These are phyloP conservation scores for Elegia similella DNA, from an alignment of 2,888 invertebrate species.

Conservation along the genomic window DNA sequence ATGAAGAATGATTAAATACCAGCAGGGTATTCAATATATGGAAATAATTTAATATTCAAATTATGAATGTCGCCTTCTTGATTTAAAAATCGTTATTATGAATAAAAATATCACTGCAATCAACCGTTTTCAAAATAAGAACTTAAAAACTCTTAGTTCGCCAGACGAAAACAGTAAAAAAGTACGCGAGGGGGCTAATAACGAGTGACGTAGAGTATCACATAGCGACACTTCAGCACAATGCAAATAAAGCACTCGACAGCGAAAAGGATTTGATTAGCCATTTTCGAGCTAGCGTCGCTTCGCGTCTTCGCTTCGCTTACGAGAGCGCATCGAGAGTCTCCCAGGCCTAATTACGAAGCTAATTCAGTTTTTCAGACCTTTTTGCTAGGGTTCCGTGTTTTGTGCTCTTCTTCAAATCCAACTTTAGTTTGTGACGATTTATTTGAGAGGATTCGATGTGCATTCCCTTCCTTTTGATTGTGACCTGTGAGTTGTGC, in stretches of 20 bases:
- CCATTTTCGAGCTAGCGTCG: constrained; percentile 67
- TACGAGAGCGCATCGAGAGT: constrained; percentile 76
- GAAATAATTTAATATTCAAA: too few relatives aligned
- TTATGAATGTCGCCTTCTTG: too few relatives aligned
- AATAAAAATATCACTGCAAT: too few relatives aligned
- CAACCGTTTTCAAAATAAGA: constrained; percentile 1
- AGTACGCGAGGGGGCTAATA: constrained; percentile 15
- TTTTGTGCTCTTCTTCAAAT: constrained; percentile 1
- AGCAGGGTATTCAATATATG: too few relatives aligned
- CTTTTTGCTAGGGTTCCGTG: constrained; percentile 7
- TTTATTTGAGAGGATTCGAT: background rate
- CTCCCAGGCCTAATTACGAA: constrained; percentile 79
- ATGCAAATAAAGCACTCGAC: constrained; percentile 72
- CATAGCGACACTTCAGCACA: constrained; percentile 72
- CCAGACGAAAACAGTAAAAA: constrained; percentile 11
- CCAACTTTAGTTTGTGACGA: constrained; percentile 5
- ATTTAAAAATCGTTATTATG: too few relatives aligned
- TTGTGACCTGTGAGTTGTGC: background rate
- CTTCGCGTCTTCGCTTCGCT: constrained; percentile 66
- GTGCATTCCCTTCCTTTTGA: background rate
- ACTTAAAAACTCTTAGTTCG: background rate
- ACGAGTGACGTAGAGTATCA: constrained; percentile 40
- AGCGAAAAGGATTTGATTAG: constrained; percentile 78
- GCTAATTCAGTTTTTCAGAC: constrained; percentile 66
- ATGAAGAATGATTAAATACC: too few relatives aligned